Percentiles rank a stretch among this genome's conserved stretches.
These are phyloP conservation scores for Anneissia japonica DNA, from an alignment of 35 echinoderm and acorn worm genomes.

Conservation along the genomic window DNA sequence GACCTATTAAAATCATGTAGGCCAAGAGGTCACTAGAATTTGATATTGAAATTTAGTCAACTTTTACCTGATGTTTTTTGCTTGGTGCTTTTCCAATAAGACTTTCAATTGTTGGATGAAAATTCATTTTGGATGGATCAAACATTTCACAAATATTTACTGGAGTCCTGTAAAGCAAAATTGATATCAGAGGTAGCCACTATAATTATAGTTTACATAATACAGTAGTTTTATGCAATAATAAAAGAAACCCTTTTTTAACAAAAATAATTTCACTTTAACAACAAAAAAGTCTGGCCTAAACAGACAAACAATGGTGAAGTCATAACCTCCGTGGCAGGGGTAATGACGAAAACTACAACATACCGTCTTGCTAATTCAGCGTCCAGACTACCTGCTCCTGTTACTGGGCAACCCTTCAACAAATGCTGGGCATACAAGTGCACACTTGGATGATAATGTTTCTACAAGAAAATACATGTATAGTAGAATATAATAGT, in stretches of 20 bases:
- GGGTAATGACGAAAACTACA: too few species aligned
- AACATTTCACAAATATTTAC: constrained; percentile 43
- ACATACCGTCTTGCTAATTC: constrained; percentile 57
- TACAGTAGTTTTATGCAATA: too few species aligned
- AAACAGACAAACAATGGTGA: too few species aligned
- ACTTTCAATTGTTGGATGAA: constrained; percentile 56
- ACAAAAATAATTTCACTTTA: background rate
- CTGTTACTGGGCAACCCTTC: constrained; percentile 31
- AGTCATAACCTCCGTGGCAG: too few species aligned
- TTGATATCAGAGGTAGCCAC: too few species aligned
- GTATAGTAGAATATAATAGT: background rate
- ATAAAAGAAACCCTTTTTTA: background rate
- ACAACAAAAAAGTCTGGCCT: too few species aligned
- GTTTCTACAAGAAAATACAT: constrained; percentile 42
- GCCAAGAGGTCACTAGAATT: background rate
- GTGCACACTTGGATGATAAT: constrained; percentile 66
- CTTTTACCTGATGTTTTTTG: constrained; percentile 29
- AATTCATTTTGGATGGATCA: constrained; percentile 57
- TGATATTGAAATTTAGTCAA: background rate
- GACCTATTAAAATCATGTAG: background rate
- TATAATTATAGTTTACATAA: too few species aligned
- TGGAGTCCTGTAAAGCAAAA: constrained; percentile 41
- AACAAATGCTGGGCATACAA: constrained; percentile 47
- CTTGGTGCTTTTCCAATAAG: background rate
- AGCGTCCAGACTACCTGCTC: constrained; percentile 28